Percentiles rank a stretch among this genome's conserved stretches.
These are phyloP conservation scores for Andrena praecox DNA, from an alignment of 2,888 invertebrate species.

Conservation along the genomic window DNA sequence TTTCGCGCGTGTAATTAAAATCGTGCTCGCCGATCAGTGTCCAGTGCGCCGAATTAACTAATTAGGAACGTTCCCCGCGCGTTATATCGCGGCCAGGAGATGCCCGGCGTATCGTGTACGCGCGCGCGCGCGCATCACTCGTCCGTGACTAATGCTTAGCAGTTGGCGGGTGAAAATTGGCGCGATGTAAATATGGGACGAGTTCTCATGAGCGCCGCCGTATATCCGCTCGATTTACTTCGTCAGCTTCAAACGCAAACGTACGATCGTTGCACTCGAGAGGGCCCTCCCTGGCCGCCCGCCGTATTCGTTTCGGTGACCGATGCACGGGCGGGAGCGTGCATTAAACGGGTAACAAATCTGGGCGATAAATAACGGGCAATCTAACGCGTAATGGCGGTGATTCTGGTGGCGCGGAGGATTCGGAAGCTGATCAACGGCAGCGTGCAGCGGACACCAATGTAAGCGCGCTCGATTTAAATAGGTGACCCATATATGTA, in stretches of 20 bases:
- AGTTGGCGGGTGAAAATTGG: slow-evolving; percentile 68
- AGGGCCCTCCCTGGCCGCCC: neutral
- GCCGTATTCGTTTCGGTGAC: slow-evolving; percentile 24
- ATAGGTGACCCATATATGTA: slow-evolving; percentile 49
- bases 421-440: slow-evolving; percentile 47
- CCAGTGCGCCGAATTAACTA: slow-evolving; percentile 20
- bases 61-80: slow-evolving; percentile 56
- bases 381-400: slow-evolving; percentile 19
- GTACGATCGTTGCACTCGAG: slow-evolving; percentile 21
- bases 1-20: slow-evolving; percentile 27
- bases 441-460: neutral
- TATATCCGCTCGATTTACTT: slow-evolving; percentile 64
- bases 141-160: slow-evolving; percentile 62
- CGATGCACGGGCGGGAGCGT: neutral
- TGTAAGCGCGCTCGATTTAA: slow-evolving; percentile 12
- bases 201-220: slow-evolving; percentile 50
- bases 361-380: slow-evolving; percentile 50
- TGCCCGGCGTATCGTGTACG: slow-evolving; percentile 28
- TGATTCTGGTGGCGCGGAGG: slow-evolving; percentile 35
- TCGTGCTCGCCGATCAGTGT: neutral
- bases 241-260: slow-evolving; percentile 51
- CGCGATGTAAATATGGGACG: slow-evolving; percentile 70
- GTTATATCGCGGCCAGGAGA: slow-evolving; percentile 33
- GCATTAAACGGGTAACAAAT: slow-evolving; percentile 46
- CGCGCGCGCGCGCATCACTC: slow-evolving; percentile 15